Percentiles rank a stretch among this genome's conserved stretches.
Evolutionary conservation across 2,888 invertebrate genomes (phyloP).

Genomic region (Noctua comes): DNA sequence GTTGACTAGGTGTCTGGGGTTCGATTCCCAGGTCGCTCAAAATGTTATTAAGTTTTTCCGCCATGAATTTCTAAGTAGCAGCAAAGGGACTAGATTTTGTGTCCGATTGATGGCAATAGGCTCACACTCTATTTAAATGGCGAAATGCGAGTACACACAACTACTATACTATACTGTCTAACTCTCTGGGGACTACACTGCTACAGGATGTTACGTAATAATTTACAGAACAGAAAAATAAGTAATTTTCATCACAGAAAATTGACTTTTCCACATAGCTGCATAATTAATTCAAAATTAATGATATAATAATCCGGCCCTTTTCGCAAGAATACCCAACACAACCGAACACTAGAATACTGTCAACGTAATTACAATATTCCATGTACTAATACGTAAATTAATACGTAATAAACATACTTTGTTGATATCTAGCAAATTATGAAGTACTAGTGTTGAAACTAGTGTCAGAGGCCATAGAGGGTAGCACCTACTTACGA

Average conservation of each 20-base stretch:
- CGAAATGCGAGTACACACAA: neutral
- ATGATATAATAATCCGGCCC: neutral
- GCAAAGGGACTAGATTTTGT: neutral
- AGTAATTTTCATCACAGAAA: no score
- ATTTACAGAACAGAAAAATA: neutral
- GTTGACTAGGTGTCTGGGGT: neutral
- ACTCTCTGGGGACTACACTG: neutral
- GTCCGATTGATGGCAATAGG: neutral
- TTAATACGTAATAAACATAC: slow-evolving; percentile 51
- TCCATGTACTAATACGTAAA: slow-evolving; percentile 31
- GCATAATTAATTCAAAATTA: neutral
- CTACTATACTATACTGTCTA: no score
- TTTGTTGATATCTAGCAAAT: slow-evolving; percentile 28
- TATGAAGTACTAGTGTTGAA: slow-evolving; percentile 20
- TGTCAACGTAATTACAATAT: slow-evolving; percentile 28
- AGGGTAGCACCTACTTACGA: slow-evolving; percentile 8
- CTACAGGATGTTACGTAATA: neutral
- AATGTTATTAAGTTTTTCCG: neutral
- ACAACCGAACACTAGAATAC: neutral
- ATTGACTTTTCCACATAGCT: neutral
- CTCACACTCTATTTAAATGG: neutral
- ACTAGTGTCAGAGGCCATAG: slow-evolving; percentile 40
- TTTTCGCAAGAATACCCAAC: neutral
- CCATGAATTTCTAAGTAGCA: neutral
- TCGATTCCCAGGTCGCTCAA: neutral